Evolutionary conservation across 2,113 vertebrate species (phyloP).

Genomic region (Callionymus lyra): DNA sequence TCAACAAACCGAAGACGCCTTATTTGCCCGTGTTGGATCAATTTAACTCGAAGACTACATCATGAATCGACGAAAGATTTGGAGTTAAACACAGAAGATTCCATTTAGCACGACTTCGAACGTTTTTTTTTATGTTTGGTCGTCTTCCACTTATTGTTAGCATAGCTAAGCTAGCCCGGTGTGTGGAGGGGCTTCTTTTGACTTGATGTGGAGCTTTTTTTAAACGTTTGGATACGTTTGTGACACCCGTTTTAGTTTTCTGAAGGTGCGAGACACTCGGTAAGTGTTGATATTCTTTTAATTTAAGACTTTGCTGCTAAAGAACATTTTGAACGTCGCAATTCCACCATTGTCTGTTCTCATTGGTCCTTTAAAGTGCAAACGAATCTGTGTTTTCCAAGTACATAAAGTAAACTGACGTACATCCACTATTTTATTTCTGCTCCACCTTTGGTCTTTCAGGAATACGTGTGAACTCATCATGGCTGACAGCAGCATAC

Average conservation of each 20-base stretch:
- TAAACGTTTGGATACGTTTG: not conserved
- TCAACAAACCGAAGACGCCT: constrained; percentile 18
- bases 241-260: not conserved
- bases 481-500: constrained; percentile 82
- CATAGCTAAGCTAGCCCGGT: constrained; percentile 20
- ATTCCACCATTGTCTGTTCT: constrained; percentile 19
- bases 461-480: no score
- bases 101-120: not conserved
- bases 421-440: no score
- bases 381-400: no score
- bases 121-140: constrained; percentile 12
- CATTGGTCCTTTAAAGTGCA: no score
- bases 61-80: constrained; percentile 10
- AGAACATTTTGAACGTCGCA: constrained; percentile 34
- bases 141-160: not conserved
- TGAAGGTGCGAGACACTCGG: not conserved
- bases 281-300: not conserved
- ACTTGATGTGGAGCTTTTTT: not conserved
- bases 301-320: not conserved
- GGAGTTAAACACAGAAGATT: constrained; percentile 1
- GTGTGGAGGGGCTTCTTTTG: not conserved
- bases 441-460: no score
- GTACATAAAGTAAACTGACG: no score
- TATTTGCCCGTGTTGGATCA: not conserved
- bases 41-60: not conserved